Conservation (phyloP, 2,888 invertebrate species). For the Lordiphosa andalusiaca region DNA sequence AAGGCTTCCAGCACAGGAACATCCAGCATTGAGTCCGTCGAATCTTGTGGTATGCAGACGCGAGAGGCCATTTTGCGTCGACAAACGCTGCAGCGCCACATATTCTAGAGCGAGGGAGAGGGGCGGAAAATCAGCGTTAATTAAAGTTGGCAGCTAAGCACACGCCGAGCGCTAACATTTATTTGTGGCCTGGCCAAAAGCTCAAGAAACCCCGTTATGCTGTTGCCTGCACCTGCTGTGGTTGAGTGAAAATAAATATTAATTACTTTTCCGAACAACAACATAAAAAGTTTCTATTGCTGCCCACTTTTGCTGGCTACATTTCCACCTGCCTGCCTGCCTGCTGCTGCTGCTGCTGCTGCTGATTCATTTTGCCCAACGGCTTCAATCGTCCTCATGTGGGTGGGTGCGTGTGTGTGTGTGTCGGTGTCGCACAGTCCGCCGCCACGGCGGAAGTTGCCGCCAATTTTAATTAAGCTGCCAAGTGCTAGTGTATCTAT, state of each 20-base stretch:
- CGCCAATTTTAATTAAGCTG: conserved; percentile 71
- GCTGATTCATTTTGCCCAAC: conserved; percentile 51
- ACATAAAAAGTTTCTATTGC: conserved; percentile 38
- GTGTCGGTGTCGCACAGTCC: conserved; percentile 13
- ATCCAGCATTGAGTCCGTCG: conserved; percentile 90
- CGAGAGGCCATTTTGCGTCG: conserved; percentile 90
- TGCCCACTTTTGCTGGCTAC: conserved; percentile 22
- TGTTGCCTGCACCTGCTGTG: conserved; percentile 13
- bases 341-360: conserved; percentile 33
- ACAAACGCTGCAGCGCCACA: conserved; percentile 95
- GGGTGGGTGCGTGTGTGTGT: conserved; percentile 9
- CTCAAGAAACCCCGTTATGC: conserved; percentile 29
- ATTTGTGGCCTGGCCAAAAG: conserved; percentile 33
- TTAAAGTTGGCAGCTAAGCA: conserved; percentile 45
- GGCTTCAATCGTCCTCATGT: conserved; percentile 39
- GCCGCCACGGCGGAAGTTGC: conserved; percentile 7
- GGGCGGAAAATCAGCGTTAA: conserved; percentile 39
- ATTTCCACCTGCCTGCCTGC: conserved; percentile 45
- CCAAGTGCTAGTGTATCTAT: conserved; percentile 38
- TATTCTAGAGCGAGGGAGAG: conserved; percentile 81
- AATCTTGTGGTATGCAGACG: conserved; percentile 88
- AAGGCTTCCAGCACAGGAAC: conserved; percentile 89
- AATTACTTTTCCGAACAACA: conserved; percentile 61
- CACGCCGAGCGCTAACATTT: conserved; percentile 40
- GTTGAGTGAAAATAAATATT: conserved; percentile 62